Base-by-base conservation (phyloP, 2,113 vertebrate genomes). In the Trichechus manatus region DNA sequence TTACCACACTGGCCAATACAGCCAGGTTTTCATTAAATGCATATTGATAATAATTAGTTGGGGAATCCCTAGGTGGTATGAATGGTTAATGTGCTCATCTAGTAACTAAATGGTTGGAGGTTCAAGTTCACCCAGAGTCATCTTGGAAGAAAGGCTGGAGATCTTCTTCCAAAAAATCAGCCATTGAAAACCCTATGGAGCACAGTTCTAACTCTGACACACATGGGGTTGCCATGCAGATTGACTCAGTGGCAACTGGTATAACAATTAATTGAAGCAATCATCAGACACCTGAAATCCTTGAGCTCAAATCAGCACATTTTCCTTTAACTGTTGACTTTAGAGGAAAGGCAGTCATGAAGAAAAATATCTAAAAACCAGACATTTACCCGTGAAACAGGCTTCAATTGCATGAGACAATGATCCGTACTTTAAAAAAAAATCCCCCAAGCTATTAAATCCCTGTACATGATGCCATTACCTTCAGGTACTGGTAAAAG, bases 401-500 rank as follows among this genome's bases (percentile, higher is more conserved):
- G 20, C 61, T 83, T 88, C 63, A 42, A 23, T 36, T 56, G 42
- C 66, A 63, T 59, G 23, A 79, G 22, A 80, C 23, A 81, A 90
- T 0, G 15, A 92, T 44, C 79, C 31, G n/a, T 47, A 42, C 56
- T 70, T 93, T 74, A 92, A 80, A 3, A 79, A 79, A 39, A 95
- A 93, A 84, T 72, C 8, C n/a, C 47, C 79, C 44, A 22, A 63
- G 82, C 84, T 82, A n/a, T 87, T 95, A 96, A 97, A 85, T 39
- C 72, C 3, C 17, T 42, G n/a, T 47, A 17, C 42, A 22, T 3
- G 25, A 79, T 92, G 39, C 81, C 61, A 44, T 77, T 97, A 25
- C 56, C 39, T 96, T 87, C 68, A 91, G 97, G 91, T 88, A 97
- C 53, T 92, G 23, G 72, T 70, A 66, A 93, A 97, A 97, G n/a